phyloP scores from a whole-genome alignment of 2,113 vertebrate genomes.

The Geococcyx californianus region DNA sequence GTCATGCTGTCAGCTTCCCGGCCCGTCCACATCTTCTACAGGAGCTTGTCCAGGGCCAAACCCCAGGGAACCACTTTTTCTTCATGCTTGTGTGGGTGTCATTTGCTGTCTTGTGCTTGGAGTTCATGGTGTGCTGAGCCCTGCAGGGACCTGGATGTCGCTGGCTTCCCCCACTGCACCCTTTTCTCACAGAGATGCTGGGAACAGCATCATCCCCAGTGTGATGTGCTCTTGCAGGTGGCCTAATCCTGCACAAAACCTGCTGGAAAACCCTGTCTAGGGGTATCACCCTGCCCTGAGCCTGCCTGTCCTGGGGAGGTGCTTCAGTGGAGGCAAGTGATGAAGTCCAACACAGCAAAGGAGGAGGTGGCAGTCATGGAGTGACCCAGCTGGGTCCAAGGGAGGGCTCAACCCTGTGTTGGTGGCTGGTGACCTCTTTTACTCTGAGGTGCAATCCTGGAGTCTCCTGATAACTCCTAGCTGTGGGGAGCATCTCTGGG shows the following conservation, averaged over 20 bases:
- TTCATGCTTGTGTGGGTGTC: accelerated
- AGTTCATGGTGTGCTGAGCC: neutral
- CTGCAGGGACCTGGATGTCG: accelerated
- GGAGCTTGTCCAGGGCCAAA: neutral
- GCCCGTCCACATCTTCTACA: neutral
- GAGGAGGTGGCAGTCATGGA: neutral
- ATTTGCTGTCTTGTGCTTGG: neutral
- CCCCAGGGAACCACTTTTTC: neutral
- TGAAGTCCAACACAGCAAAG: neutral
- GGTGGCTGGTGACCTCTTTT: neutral
- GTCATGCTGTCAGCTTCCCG: neutral
- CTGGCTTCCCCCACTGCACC: neutral
- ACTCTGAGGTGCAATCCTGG: neutral
- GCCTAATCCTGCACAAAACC: neutral
- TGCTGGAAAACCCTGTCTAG: neutral
- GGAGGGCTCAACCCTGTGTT: neutral
- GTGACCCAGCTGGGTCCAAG: neutral
- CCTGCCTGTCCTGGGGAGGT: neutral
- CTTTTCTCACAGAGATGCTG: neutral
- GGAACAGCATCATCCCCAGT: accelerated
- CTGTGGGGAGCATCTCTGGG: neutral
- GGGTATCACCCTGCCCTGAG: neutral
- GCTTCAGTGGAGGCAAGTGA: neutral
- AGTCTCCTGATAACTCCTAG: neutral
- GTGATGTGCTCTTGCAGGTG: neutral